These are phyloP conservation scores for Drosophila nigromelanica DNA, from an alignment of 1,140 invertebrate species.

Conservation along the genomic window DNA sequence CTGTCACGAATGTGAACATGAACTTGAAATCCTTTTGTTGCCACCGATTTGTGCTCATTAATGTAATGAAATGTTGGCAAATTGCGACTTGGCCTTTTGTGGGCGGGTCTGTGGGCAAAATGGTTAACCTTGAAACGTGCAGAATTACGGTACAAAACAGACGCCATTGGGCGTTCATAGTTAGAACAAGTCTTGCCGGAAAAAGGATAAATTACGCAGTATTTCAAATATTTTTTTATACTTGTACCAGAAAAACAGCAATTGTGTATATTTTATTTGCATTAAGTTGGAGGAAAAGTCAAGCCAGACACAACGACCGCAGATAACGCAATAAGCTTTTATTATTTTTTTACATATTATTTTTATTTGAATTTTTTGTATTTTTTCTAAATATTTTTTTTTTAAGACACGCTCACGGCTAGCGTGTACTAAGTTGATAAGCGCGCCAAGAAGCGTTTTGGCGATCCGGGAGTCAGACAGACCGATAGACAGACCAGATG, in stretches of 20 bases:
- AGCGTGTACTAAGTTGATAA: conserved; percentile 34
- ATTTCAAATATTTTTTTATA: conserved; percentile 13
- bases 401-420: conserved; percentile 30
- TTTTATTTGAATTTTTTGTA: conserved; percentile 9
- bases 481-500: conserved; percentile 18
- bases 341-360: neutral
- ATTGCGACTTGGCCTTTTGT: conserved; percentile 46
- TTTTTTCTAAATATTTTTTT: conserved; percentile 3
- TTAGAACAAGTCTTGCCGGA: conserved; percentile 50
- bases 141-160: conserved; percentile 37
- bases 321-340: conserved; percentile 34
- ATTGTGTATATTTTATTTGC: conserved; percentile 2
- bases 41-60: conserved; percentile 59
- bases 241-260: neutral
- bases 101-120: conserved; percentile 31
- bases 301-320: conserved; percentile 33
- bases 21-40: conserved; percentile 79
- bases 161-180: conserved; percentile 40
- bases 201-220: conserved; percentile 57
- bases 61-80: conserved; percentile 58
- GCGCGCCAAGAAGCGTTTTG: conserved; percentile 38
- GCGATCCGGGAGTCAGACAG: conserved; percentile 41
- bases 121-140: conserved; percentile 61
- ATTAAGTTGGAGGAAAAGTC: conserved; percentile 42
- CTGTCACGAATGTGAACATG: conserved; percentile 51